Conservation (phyloP, 2,888 invertebrate species). For the Unio pictorum region DNA sequence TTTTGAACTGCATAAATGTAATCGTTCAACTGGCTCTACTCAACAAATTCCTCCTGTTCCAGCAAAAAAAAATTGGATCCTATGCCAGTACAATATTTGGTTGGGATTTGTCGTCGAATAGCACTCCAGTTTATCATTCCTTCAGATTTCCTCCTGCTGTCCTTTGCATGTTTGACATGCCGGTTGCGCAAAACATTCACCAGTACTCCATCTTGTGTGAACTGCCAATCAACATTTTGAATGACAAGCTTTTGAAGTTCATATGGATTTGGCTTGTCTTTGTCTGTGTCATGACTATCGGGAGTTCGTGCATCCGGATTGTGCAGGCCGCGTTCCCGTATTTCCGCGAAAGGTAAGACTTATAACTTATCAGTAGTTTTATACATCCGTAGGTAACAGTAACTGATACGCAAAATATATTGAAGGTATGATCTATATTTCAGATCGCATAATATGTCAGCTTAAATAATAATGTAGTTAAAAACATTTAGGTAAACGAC, state of each 20-base stretch:
- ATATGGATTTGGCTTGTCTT: slow-evolving; percentile 33
- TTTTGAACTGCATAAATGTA: slow-evolving; percentile 23
- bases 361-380: too few species aligned
- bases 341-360: slow-evolving; percentile 23
- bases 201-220: slow-evolving; percentile 17
- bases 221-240: slow-evolving; percentile 19
- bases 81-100: too few species aligned
- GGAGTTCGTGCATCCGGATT: slow-evolving; percentile 21
- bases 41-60: slow-evolving; percentile 8
- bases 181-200: slow-evolving; percentile 8
- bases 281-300: slow-evolving; percentile 21
- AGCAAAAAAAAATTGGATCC: too few species aligned
- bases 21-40: slow-evolving; percentile 19
- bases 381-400: too few species aligned
- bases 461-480: too few species aligned
- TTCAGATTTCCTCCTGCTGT: slow-evolving; percentile 17
- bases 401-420: too few species aligned
- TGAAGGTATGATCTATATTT: too few species aligned
- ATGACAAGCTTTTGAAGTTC: slow-evolving; percentile 23
- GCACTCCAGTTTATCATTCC: slow-evolving; percentile 11
- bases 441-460: too few species aligned
- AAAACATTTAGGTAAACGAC: too few species aligned
- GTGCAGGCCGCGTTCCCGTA: slow-evolving; percentile 16
- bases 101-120: slow-evolving; percentile 3
- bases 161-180: slow-evolving; percentile 16